Evolutionary conservation across 2,113 vertebrate genomes (phyloP).

Genomic region (Esox niger): DNA sequence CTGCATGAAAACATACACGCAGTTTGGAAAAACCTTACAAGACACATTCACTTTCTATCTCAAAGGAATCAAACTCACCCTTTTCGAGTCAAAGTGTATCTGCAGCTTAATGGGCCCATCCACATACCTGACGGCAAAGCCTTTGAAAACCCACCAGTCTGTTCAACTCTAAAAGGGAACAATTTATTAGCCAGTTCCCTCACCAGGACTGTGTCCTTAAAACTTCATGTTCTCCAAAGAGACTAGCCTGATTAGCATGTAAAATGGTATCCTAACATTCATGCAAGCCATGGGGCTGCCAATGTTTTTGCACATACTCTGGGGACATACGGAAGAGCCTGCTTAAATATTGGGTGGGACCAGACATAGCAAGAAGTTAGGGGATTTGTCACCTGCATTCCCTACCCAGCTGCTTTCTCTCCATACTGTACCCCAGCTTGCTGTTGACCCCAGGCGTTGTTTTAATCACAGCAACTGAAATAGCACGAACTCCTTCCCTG

Average conservation of each 20-base stretch:
- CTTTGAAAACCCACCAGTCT: no score
- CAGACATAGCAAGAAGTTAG: slow-evolving; percentile 37
- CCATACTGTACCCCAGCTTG: slow-evolving; percentile 34
- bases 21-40: no score
- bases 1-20: no score
- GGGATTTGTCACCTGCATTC: slow-evolving; percentile 49
- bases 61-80: no score
- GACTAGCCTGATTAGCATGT: slow-evolving; percentile 5
- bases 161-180: no score
- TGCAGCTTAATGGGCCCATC: no score
- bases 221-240: not conserved
- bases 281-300: not conserved
- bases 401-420: slow-evolving; percentile 19
- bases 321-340: slow-evolving; percentile 43
- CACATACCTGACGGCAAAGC: no score
- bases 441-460: slow-evolving; percentile 55
- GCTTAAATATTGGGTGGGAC: slow-evolving; percentile 47
- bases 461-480: slow-evolving; percentile 66
- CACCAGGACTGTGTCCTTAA: no score
- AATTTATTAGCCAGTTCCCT: no score
- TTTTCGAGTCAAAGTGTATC: no score
- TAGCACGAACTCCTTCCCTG: slow-evolving; percentile 14
- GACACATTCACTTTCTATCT: no score
- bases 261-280: not conserved
- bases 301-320: slow-evolving; percentile 18